These are phyloP conservation scores for Macrostomum lignano DNA, from an alignment of 1,140 invertebrate species.

Conservation along the genomic window DNA sequence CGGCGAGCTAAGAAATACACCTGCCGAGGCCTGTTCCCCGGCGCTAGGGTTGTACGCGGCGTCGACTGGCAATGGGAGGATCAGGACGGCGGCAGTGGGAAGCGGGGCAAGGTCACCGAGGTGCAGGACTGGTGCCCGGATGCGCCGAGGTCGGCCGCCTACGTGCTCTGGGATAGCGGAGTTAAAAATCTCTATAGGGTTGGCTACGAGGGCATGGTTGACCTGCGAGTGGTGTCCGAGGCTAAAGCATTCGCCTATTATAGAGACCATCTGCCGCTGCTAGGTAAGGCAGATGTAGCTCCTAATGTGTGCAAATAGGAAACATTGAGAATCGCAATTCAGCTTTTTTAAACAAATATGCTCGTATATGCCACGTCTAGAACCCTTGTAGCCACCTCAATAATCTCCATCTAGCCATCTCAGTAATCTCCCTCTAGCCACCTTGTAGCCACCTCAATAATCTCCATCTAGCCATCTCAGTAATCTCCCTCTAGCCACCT, in stretches of 20 bases:
- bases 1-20: conserved; percentile 73
- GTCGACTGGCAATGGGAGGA: conserved; percentile 60
- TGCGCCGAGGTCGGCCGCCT: conserved; percentile 73
- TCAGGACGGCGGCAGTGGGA: conserved; percentile 64
- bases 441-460: no score
- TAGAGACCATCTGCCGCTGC: conserved; percentile 63
- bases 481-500: no score
- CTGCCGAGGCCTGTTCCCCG: conserved; percentile 66
- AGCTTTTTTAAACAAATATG: no score
- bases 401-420: no score
- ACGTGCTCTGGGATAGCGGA: conserved; percentile 88
- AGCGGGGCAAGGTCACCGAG: conserved; percentile 75
- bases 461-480: no score
- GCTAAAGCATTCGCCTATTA: conserved; percentile 84
- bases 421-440: no score
- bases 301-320: no score
- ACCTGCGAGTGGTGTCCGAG: conserved; percentile 80
- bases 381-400: no score
- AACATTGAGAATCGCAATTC: no score
- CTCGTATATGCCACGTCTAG: no score
- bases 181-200: conserved; percentile 84
- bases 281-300: conserved; percentile 37
- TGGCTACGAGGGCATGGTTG: conserved; percentile 84
- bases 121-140: conserved; percentile 82
- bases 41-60: conserved; percentile 49